These are phyloP conservation scores for Lanius ludovicianus DNA, from an alignment of 2,113 vertebrate species.

Conservation along the genomic window DNA sequence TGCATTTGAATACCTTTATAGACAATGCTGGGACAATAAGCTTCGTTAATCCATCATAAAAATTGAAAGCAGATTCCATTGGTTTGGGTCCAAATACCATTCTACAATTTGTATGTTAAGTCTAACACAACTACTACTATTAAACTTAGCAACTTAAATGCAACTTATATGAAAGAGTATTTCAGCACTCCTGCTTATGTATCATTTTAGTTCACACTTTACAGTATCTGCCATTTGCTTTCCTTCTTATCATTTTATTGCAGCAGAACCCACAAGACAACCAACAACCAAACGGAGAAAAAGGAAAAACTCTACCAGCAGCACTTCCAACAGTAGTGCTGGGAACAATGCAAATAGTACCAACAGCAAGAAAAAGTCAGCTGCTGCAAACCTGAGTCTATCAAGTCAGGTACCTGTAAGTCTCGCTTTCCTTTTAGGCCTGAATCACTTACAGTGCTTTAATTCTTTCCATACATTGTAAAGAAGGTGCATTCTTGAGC, in stretches of 20 bases:
- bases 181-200: background rate
- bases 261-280: constrained; percentile 97
- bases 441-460: background rate
- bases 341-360: constrained; percentile 83
- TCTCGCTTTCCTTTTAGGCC: constrained; percentile 84
- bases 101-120: background rate
- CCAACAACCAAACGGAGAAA: constrained; percentile 96
- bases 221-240: constrained; percentile 13
- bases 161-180: background rate
- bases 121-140: background rate
- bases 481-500: constrained; percentile 69
- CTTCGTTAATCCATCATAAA: background rate
- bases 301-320: constrained; percentile 98
- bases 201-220: background rate
- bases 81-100: background rate
- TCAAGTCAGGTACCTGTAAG: constrained; percentile 99
- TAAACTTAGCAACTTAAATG: background rate
- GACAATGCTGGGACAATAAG: background rate
- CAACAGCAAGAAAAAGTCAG: constrained; percentile 91
- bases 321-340: constrained; percentile 91
- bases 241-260: constrained; percentile 61
- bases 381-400: constrained; percentile 93
- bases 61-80: background rate
- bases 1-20: background rate
- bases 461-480: background rate